Percentiles rank a stretch among this genome's conserved stretches.
Evolutionary conservation across 2,113 vertebrate species (phyloP).

Genomic region (Smithornis capensis): DNA sequence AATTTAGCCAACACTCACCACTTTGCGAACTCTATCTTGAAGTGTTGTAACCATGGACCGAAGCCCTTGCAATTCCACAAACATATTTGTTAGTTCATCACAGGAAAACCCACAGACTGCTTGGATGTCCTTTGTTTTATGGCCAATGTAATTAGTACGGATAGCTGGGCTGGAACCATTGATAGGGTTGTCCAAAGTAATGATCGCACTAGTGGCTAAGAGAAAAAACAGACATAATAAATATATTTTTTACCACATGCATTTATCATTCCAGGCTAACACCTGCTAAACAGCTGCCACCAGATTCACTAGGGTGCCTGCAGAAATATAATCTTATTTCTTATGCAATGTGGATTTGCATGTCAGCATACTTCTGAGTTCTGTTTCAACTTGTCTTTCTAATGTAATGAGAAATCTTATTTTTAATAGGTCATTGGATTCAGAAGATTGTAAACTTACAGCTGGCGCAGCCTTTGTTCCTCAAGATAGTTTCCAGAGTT

Average conservation of each 20-base stretch:
- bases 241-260: not conserved
- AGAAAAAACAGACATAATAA: not conserved
- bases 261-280: constrained; percentile 15
- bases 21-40: constrained; percentile 86
- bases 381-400: constrained; percentile 20
- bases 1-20: constrained; percentile 79
- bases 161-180: constrained; percentile 94
- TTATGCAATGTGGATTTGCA: not conserved
- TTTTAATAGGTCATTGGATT: constrained; percentile 44
- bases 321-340: constrained; percentile 39
- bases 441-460: constrained; percentile 75
- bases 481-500: constrained; percentile 86
- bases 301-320: not conserved
- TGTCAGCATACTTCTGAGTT: constrained; percentile 21
- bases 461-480: constrained; percentile 94
- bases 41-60: constrained; percentile 87
- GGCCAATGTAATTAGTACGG: constrained; percentile 90
- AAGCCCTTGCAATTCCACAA: constrained; percentile 89
- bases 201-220: constrained; percentile 78
- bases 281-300: constrained; percentile 47
- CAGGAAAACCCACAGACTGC: constrained; percentile 93
- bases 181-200: constrained; percentile 88
- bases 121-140: constrained; percentile 92
- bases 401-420: not conserved
- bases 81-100: constrained; percentile 89